phyloP scores from a whole-genome alignment of 1,140 invertebrate genomes.

The Drosophila seguyi region DNA sequence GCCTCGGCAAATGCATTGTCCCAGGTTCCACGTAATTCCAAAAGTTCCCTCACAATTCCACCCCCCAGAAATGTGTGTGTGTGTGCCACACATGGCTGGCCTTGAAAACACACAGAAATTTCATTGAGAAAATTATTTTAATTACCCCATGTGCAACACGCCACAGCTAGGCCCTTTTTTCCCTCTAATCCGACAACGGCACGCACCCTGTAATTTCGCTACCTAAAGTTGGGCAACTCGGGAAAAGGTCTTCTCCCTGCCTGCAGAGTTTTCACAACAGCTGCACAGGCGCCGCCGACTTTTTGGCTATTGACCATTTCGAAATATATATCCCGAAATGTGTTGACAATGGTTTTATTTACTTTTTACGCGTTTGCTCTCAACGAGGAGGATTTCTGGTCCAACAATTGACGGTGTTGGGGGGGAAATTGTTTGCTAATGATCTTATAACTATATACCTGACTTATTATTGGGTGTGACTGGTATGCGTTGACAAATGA shows the following conservation, averaged over 20 bases:
- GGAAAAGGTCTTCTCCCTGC: constrained; percentile 23
- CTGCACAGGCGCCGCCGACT: constrained; percentile 73
- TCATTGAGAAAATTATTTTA: constrained; percentile 77
- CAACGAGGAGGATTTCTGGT: constrained; percentile 66
- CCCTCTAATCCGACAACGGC: constrained; percentile 49
- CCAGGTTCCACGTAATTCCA: constrained; percentile 10
- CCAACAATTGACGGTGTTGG: constrained; percentile 45
- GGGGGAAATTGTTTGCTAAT: constrained; percentile 29
- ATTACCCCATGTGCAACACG: constrained; percentile 64
- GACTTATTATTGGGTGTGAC: constrained; percentile 36
- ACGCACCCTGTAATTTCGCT: constrained; percentile 72
- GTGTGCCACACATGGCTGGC: constrained; percentile 76
- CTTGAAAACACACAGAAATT: constrained; percentile 69
- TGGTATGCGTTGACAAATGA: constrained; percentile 40
- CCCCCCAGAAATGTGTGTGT: constrained; percentile 47
- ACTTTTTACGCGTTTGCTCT: constrained; percentile 64
- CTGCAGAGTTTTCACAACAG: constrained; percentile 54
- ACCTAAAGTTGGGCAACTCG: constrained; percentile 41
- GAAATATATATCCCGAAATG: constrained; percentile 43
- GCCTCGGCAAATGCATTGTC: constrained; percentile 35
- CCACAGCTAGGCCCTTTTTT: constrained; percentile 8
- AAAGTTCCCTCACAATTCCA: constrained; percentile 42
- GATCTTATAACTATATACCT: constrained; percentile 48
- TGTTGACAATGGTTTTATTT: constrained; percentile 80
- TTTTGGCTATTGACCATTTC: constrained; percentile 48